Evolutionary conservation across 2,113 vertebrate species (phyloP), one percentile per base, ranked within the genome.

Genomic region (Aphelocoma coerulescens): DNA sequence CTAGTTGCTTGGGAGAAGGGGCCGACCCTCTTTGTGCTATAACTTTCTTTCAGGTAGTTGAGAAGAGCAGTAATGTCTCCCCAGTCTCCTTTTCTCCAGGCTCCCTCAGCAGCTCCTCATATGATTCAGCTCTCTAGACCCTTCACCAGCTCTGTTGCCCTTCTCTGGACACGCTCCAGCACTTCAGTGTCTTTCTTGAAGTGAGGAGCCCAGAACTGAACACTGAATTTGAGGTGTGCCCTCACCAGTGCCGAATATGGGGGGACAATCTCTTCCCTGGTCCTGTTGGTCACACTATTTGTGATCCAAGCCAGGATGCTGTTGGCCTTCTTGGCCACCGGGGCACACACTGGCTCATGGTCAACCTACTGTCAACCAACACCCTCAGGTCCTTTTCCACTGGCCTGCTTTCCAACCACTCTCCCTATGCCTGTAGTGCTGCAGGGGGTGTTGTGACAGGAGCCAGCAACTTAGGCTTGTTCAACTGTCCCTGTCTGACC

Each of bases 21-120:
- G 17, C 19, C 0, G 0, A 68, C 14, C 8, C 21, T 46, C 24
- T n/a, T n/a, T 24, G 48, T 18, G 13, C 11, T 61, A 2, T 46
- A 48, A 41, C 20, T 39, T 46, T 37, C 51, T 33, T 52, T 48
- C 37, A 32, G 9, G 11, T 26, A 22, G 7, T 16, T 68, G 30
- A 61, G 39, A 37, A 74, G 37, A 23, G 33, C 16, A 11, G 21
- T 15, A 39, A 52, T 22, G 12, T 24, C 19, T 52, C 9, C 39
- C 7, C 10, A 68, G 23, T 8, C 39, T 61, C 20, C 16, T 61
- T 33, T 39, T 23, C 35, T 65, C 44, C 44, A 66, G 18, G 23
- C 37, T 44, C 28, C 35, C 59, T 52, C 59, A 81, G 52, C 23
- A 13, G 19, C 16, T 81, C 8, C 59, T 44, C 13, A 11, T 9